Evolutionary conservation across 30 jellyfish, hydroid and myxozoan species (phyloP).

Genomic region (Hydractinia symbiolongicarpus): DNA sequence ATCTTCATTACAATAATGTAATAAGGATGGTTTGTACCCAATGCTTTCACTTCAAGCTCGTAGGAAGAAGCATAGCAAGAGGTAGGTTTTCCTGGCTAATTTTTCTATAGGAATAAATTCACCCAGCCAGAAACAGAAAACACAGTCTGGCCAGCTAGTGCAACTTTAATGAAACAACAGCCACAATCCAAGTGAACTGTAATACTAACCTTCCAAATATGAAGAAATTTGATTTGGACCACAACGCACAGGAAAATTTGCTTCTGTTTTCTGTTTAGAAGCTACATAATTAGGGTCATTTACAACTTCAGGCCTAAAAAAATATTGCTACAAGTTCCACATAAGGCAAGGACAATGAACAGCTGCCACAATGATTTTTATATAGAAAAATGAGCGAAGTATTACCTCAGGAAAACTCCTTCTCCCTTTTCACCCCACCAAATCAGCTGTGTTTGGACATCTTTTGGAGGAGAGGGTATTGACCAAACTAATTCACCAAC

Average conservation of each 20-base stretch:
- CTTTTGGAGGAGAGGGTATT: constrained; percentile 23
- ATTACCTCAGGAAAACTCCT: constrained; percentile 40
- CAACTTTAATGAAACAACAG: too few species aligned
- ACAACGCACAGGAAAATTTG: constrained; percentile 65
- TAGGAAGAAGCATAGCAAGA: too few species aligned
- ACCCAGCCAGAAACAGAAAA: too few species aligned
- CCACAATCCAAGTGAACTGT: neutral
- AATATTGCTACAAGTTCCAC: neutral
- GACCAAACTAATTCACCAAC: constrained; percentile 60
- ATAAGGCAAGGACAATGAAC: neutral
- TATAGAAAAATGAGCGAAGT: neutral
- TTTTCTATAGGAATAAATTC: too few species aligned
- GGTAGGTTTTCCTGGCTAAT: too few species aligned
- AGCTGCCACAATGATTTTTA: neutral
- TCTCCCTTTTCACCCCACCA: constrained; percentile 88
- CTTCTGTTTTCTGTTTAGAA: constrained; percentile 38
- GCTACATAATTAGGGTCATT: neutral
- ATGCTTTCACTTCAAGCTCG: too few species aligned
- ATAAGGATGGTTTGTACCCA: too few species aligned
- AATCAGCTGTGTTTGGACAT: constrained; percentile 44
- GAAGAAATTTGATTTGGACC: constrained; percentile 87
- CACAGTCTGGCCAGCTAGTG: too few species aligned
- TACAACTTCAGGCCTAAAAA: constrained; percentile 32
- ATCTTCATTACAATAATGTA: too few species aligned
- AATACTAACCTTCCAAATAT: constrained; percentile 56